Conservation (phyloP, 2,113 vertebrate species). For the Brachirus orientalis region DNA sequence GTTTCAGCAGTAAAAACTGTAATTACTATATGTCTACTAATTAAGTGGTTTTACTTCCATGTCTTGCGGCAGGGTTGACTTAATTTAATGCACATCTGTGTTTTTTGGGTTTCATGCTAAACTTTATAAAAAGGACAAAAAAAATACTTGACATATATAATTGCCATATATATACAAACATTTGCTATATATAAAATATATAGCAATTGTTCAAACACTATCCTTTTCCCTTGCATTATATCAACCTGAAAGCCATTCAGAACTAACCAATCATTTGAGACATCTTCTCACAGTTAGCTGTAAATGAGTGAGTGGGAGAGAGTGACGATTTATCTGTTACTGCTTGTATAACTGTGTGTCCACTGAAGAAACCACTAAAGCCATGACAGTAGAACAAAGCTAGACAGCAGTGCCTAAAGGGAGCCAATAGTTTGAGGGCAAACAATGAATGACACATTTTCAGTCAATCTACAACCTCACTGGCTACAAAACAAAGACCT, state of each 20-base stretch:
- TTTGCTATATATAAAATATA: too few species aligned
- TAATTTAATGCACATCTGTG: slow-evolving; percentile 27
- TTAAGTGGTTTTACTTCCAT: slow-evolving; percentile 31
- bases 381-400: slow-evolving; percentile 60
- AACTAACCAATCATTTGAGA: slow-evolving; percentile 38
- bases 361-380: slow-evolving; percentile 47
- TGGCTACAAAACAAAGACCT: slow-evolving; percentile 34
- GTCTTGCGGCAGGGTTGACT: slow-evolving; percentile 20
- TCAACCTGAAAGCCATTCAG: slow-evolving; percentile 60
- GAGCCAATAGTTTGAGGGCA: slow-evolving; percentile 37
- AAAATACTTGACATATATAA: slow-evolving; percentile 4
- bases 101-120: slow-evolving; percentile 9
- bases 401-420: slow-evolving; percentile 60
- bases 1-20: slow-evolving; percentile 33
- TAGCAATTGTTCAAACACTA: too few species aligned
- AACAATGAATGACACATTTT: slow-evolving; percentile 12
- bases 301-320: slow-evolving; percentile 28
- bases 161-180: too few species aligned
- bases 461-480: slow-evolving; percentile 25
- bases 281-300: slow-evolving; percentile 18
- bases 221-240: slow-evolving; percentile 13
- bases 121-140: not conserved
- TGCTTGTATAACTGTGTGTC: slow-evolving; percentile 49
- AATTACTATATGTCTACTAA: slow-evolving; percentile 21
- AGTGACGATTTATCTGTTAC: slow-evolving; percentile 18